Conservation (phyloP, 2,797 vertebrate genomes). For the Hapalemur alaotrensis region DNA sequence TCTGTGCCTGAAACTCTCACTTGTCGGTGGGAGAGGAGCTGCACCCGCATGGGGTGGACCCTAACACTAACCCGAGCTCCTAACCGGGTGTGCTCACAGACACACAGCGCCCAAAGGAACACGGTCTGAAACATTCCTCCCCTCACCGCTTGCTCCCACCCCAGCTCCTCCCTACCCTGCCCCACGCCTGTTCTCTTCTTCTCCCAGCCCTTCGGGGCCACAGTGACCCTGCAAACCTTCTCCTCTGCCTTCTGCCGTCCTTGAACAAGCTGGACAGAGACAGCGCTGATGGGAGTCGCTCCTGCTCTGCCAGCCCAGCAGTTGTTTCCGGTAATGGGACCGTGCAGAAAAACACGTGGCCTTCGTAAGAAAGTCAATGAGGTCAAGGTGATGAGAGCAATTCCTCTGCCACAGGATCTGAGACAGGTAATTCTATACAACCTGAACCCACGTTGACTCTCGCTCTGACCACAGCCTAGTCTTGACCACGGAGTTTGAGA, state of each 20-base stretch:
- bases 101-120: rapidly evolving
- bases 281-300: neutral
- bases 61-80: neutral
- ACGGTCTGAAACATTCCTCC: neutral
- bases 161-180: too few species aligned
- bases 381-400: neutral
- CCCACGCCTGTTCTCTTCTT: too few species aligned
- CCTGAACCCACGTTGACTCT: neutral
- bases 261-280: neutral
- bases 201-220: neutral
- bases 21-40: neutral
- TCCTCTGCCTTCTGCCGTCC: neutral
- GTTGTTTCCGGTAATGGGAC: neutral
- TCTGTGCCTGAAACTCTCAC: neutral
- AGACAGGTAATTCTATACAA: neutral
- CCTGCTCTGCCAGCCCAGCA: neutral
- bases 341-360: neutral
- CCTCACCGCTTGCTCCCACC: rapidly evolving
- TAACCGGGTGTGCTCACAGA: neutral
- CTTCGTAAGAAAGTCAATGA: neutral
- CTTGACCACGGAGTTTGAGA: neutral
- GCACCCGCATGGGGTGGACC: too few species aligned
- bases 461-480: neutral
- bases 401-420: neutral
- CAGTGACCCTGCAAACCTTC: neutral